Conservation (phyloP, 2,797 vertebrate species). For the Kryptopterus vitreolus region DNA sequence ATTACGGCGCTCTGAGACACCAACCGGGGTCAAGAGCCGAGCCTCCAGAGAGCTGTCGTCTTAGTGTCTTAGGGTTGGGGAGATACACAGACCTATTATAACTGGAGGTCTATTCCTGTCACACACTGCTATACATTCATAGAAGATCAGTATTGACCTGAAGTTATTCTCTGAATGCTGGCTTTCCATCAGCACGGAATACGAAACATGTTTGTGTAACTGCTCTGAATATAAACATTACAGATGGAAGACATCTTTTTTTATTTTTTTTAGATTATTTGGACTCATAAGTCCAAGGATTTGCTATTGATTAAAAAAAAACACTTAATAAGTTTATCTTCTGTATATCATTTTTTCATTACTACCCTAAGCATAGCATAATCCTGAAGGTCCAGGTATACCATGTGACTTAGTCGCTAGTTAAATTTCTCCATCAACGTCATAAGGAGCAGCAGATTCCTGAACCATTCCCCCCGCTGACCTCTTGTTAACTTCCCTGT, state of each 20-base stretch:
- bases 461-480: constrained; percentile 36
- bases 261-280: no score
- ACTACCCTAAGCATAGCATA: neutral
- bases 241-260: constrained; percentile 7
- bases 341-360: neutral
- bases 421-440: constrained; percentile 30
- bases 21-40: constrained; percentile 55
- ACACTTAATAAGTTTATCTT: neutral
- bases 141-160: constrained; percentile 38
- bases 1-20: constrained; percentile 53
- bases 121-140: constrained; percentile 45
- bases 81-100: constrained; percentile 48
- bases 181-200: constrained; percentile 14
- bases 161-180: constrained; percentile 22
- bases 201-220: constrained; percentile 21
- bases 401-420: neutral
- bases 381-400: neutral
- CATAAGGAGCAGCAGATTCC: constrained; percentile 39
- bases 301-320: neutral
- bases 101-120: constrained; percentile 44
- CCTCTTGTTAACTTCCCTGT: constrained; percentile 46
- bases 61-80: constrained; percentile 42
- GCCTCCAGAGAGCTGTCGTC: constrained; percentile 44
- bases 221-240: constrained; percentile 25
- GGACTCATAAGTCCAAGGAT: neutral